Conservation (phyloP, 2,797 vertebrate species). For the Crypturellus tataupa region DNA sequence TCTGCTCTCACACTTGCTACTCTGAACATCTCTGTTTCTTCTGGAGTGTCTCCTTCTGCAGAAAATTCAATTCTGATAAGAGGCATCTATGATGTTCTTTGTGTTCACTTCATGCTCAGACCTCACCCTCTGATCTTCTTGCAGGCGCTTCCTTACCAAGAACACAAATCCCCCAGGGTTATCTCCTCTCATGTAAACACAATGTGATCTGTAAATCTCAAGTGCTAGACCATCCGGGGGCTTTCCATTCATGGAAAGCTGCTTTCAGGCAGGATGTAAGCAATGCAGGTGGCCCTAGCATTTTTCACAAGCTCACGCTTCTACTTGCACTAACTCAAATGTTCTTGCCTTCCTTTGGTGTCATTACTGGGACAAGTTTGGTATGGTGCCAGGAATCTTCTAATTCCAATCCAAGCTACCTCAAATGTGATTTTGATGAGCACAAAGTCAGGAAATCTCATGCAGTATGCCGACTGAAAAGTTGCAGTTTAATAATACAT, state of each 20-base stretch:
- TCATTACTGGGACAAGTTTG: neutral
- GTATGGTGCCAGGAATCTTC: neutral
- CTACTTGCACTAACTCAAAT: slow-evolving; percentile 21
- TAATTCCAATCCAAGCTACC: neutral
- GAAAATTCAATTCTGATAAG: slow-evolving; percentile 27
- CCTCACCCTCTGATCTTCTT: slow-evolving; percentile 47
- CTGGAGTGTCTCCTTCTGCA: slow-evolving; percentile 48
- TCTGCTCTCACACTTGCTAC: slow-evolving; percentile 45
- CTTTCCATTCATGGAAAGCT: slow-evolving; percentile 43
- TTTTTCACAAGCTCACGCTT: slow-evolving; percentile 37
- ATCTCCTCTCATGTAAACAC: slow-evolving; percentile 9
- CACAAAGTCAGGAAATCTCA: neutral
- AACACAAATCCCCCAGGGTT: neutral
- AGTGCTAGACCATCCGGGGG: neutral
- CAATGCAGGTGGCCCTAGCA: slow-evolving; percentile 48
- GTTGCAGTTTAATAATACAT: neutral
- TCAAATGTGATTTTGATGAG: neutral
- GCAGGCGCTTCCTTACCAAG: slow-evolving; percentile 27
- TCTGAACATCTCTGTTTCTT: slow-evolving; percentile 47
- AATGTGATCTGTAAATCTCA: slow-evolving; percentile 21
- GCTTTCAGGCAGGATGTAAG: slow-evolving; percentile 51
- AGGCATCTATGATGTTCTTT: neutral
- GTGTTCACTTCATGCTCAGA: neutral
- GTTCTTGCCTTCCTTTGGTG: neutral
- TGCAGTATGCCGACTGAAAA: neutral